These are phyloP conservation scores for Diuraphis noxia DNA, from an alignment of 1,140 invertebrate genomes.

Conservation along the genomic window DNA sequence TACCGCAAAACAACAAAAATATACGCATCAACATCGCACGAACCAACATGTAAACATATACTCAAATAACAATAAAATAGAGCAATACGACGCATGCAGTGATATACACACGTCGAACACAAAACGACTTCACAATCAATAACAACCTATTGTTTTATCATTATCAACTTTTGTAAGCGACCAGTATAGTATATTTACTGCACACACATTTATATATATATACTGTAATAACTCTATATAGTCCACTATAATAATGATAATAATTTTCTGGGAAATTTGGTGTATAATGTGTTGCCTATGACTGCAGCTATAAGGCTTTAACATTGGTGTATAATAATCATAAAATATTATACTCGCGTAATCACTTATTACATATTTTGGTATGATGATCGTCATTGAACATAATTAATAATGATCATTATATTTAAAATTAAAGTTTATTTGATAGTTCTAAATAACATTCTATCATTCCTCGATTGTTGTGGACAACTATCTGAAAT, in stretches of 20 bases:
- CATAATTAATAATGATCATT: too few relatives aligned
- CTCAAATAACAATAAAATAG: background rate
- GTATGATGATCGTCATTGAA: too few relatives aligned
- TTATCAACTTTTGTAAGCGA: background rate
- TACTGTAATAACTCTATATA: background rate
- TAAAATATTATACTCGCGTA: background rate
- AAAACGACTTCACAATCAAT: background rate
- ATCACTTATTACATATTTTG: background rate
- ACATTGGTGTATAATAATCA: too few relatives aligned
- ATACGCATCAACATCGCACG: background rate
- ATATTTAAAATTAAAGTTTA: too few relatives aligned
- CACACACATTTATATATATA: too few relatives aligned
- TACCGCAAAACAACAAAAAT: background rate
- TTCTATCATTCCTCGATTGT: too few relatives aligned
- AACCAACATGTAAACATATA: background rate
- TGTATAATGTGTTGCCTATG: background rate
- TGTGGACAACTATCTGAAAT: too few relatives aligned
- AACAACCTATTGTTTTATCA: background rate
- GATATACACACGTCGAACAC: background rate
- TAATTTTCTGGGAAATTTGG: background rate
- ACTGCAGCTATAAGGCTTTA: too few relatives aligned
- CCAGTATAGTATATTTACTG: background rate
- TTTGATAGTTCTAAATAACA: too few relatives aligned
- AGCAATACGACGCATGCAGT: background rate
- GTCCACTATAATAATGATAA: background rate